Percentiles rank a stretch among this genome's conserved stretches.
Evolutionary conservation across 2,888 invertebrate species (phyloP).

Genomic region (Teleiodes luculella): DNA sequence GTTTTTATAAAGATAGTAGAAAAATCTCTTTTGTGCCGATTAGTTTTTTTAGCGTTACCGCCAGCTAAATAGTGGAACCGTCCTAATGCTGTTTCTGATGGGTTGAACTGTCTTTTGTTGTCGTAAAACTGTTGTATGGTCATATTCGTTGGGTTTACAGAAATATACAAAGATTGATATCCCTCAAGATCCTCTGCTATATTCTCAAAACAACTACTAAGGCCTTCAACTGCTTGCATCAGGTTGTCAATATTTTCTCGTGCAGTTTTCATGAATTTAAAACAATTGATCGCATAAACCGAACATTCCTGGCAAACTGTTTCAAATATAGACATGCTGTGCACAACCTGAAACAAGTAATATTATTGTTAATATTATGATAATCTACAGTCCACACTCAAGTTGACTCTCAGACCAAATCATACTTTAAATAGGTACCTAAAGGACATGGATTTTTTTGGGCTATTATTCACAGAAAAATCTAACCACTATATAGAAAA

Average conservation of each 20-base stretch:
- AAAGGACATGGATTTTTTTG: no score
- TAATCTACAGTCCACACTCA: no score
- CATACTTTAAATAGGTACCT: no score
- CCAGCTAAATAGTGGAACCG: conserved; percentile 8
- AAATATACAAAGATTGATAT: conserved; percentile 9
- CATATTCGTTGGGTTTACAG: conserved; percentile 7
- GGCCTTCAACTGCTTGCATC: background rate
- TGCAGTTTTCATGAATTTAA: conserved; percentile 8
- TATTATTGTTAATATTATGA: background rate
- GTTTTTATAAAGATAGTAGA: conserved; percentile 20
- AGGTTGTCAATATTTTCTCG: conserved; percentile 4
- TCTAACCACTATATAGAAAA: no score
- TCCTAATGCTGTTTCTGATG: conserved; percentile 5
- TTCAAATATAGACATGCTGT: background rate
- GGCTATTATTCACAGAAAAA: no score
- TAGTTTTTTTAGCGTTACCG: background rate
- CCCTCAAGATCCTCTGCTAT: background rate
- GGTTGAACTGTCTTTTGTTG: background rate
- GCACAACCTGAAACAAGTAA: conserved; percentile 10
- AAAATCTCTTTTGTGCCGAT: background rate
- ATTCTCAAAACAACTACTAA: conserved; percentile 11
- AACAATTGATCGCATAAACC: background rate
- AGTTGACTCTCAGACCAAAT: no score
- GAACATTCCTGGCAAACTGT: conserved; percentile 6
- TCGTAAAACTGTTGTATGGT: conserved; percentile 17